phyloP scores from a whole-genome alignment of 2,888 invertebrate genomes.

The Augochlorella aurata region DNA sequence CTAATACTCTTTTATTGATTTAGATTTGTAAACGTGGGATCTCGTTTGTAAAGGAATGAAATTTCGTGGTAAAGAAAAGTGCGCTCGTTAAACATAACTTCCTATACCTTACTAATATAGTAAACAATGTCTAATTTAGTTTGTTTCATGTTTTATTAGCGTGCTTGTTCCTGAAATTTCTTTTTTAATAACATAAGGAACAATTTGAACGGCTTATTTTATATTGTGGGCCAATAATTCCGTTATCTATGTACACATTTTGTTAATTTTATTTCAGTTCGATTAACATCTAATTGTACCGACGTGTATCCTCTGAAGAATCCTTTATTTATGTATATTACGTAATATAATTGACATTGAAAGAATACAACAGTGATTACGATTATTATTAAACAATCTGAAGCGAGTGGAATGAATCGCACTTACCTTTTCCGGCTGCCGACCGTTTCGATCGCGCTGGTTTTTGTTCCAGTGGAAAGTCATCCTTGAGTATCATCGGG shows the following conservation, averaged over 20 bases:
- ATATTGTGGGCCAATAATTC: too few species aligned
- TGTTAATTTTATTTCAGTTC: background rate
- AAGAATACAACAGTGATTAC: constrained; percentile 1
- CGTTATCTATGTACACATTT: background rate
- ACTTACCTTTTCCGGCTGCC: constrained; percentile 39
- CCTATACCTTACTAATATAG: background rate
- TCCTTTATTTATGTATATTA: constrained; percentile 13
- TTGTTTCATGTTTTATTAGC: background rate
- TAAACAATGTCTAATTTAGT: background rate
- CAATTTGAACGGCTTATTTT: background rate
- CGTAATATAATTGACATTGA: background rate
- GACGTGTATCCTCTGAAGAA: constrained; percentile 26
- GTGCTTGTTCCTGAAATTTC: background rate
- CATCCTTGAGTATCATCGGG: constrained; percentile 4
- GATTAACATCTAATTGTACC: background rate
- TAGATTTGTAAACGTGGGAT: background rate
- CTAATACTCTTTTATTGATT: background rate
- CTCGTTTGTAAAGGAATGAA: constrained; percentile 3
- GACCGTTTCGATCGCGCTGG: constrained; percentile 2
- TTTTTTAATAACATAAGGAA: background rate
- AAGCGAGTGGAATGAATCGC: background rate
- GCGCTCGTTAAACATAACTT: background rate
- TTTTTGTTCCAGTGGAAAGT: constrained; percentile 3
- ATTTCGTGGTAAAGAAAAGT: background rate
- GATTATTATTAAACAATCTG: background rate